These are phyloP conservation scores for Drosophila borealis DNA, from an alignment of 2,888 invertebrate genomes.

Conservation along the genomic window DNA sequence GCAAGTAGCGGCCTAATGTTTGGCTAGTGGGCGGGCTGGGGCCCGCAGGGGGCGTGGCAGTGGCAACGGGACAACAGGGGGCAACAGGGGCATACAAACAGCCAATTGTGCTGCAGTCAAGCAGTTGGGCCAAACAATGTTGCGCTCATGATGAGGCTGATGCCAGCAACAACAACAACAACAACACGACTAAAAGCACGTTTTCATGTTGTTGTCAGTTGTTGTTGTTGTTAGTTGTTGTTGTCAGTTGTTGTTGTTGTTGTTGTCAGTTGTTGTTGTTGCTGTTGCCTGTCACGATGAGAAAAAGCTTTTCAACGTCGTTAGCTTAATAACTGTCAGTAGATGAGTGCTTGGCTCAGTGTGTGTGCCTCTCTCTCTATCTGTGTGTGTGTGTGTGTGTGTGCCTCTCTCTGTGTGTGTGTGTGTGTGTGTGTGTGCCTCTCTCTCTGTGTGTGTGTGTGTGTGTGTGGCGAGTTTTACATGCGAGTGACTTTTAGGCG, in stretches of 20 bases:
- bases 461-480: slow-evolving; percentile 13
- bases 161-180: slow-evolving; percentile 1
- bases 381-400: too few species aligned
- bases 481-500: slow-evolving; percentile 35
- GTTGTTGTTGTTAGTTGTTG: slow-evolving; percentile 1
- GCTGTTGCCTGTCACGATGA: slow-evolving; percentile 42
- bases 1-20: background rate
- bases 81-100: slow-evolving; percentile 15
- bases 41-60: too few species aligned
- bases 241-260: too few species aligned
- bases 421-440: slow-evolving; percentile 11
- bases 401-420: slow-evolving; percentile 18
- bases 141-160: slow-evolving; percentile 19
- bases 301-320: slow-evolving; percentile 74
- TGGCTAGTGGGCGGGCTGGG: too few species aligned
- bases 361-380: slow-evolving; percentile 2
- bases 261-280: slow-evolving; percentile 21
- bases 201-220: slow-evolving; percentile 16
- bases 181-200: slow-evolving; percentile 14
- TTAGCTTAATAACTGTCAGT: slow-evolving; percentile 78
- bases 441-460: slow-evolving; percentile 7
- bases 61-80: too few species aligned
- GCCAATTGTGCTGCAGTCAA: slow-evolving; percentile 40
- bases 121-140: slow-evolving; percentile 41
- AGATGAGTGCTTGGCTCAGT: slow-evolving; percentile 46